Percentiles rank a stretch among this genome's conserved stretches.
These are phyloP conservation scores for Thoracochromis brauschi DNA, from an alignment of 2,113 vertebrate species.

Conservation along the genomic window DNA sequence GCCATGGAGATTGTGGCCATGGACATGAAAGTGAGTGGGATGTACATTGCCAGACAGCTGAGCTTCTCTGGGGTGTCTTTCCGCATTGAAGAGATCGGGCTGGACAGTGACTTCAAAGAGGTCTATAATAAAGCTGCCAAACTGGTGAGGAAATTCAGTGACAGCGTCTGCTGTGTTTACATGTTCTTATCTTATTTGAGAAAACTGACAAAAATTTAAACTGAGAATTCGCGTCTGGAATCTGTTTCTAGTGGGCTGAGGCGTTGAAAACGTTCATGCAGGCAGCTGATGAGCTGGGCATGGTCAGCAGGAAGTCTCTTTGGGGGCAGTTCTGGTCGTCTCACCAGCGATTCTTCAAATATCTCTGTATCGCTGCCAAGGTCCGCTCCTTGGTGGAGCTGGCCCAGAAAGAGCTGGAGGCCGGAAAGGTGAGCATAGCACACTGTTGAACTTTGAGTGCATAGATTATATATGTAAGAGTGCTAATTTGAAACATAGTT, in stretches of 20 bases:
- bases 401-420: constrained; percentile 81
- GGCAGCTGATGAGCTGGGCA: constrained; percentile 82
- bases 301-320: constrained; percentile 90
- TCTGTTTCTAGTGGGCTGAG: constrained; percentile 85
- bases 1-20: constrained; percentile 99
- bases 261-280: constrained; percentile 86
- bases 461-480: not conserved
- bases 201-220: not conserved
- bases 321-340: constrained; percentile 99
- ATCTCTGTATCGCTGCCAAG: constrained; percentile 95
- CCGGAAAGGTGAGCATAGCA: constrained; percentile 78
- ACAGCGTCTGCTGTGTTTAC: not conserved
- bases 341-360: constrained; percentile 99
- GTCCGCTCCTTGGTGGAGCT: constrained; percentile 89
- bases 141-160: constrained; percentile 72
- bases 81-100: constrained; percentile 89
- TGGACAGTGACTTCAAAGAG: constrained; percentile 81
- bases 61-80: constrained; percentile 97
- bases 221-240: not conserved
- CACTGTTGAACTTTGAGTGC: not conserved
- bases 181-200: not conserved
- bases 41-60: constrained; percentile 98
- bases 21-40: constrained; percentile 99
- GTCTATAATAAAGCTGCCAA: constrained; percentile 94
- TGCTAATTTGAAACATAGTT: not conserved